Conservation (phyloP, 2,888 invertebrate genomes). For the Lasius fuliginosus region DNA sequence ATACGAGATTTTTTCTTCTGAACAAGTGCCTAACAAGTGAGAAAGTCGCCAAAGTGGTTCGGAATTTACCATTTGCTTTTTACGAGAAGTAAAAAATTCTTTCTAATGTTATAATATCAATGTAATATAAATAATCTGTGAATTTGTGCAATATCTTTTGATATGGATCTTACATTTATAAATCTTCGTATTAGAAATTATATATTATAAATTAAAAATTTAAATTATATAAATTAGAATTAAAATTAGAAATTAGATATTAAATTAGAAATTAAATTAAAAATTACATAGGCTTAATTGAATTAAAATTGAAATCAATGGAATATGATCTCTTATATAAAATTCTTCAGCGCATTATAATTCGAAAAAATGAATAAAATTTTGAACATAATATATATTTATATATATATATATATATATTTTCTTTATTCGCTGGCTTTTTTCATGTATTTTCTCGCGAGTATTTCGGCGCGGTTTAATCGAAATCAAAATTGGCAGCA, state of each 20-base stretch:
- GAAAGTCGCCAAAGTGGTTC: not conserved
- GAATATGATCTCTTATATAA: not conserved
- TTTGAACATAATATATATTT: not conserved
- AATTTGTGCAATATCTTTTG: not conserved
- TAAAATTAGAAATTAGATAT: not conserved
- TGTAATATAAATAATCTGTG: not conserved
- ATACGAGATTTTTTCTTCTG: not conserved
- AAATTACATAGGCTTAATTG: not conserved
- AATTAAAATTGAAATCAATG: not conserved
- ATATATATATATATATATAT: no score
- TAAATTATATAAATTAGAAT: not conserved
- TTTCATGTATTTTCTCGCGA: not conserved
- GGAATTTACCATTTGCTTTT: not conserved
- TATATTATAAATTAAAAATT: not conserved
- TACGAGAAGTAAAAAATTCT: not conserved
- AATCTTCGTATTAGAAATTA: not conserved
- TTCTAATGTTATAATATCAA: not conserved
- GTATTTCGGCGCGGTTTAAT: conserved; percentile 20
- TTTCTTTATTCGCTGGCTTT: not conserved
- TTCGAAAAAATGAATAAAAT: not conserved
- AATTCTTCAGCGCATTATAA: not conserved
- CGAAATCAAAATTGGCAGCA: conserved; percentile 61
- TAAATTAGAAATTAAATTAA: not conserved
- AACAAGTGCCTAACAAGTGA: not conserved
- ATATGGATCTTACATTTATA: not conserved